Evolutionary conservation across 2,888 invertebrate genomes (phyloP).

Genomic region (Vannuccia rotundouncinata): DNA sequence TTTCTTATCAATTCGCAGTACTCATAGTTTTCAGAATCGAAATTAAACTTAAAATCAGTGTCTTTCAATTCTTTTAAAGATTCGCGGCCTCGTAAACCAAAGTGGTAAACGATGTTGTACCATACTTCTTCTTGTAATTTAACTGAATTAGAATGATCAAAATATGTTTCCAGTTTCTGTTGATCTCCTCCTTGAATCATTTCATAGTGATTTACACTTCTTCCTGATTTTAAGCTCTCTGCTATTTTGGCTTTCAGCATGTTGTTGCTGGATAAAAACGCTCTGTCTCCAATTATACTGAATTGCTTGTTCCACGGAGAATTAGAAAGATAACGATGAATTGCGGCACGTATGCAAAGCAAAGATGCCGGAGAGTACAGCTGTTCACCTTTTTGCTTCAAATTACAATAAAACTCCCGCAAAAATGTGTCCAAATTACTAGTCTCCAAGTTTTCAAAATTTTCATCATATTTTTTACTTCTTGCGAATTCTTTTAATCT

Average conservation of each 20-base stretch:
- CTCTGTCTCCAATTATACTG: conserved; percentile 3
- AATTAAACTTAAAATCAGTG: neutral
- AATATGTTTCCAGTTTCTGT: conserved; percentile 4
- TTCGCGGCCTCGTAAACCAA: conserved; percentile 13
- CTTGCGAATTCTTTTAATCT: neutral
- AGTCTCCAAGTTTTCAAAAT: conserved; percentile 7
- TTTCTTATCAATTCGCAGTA: conserved; percentile 4
- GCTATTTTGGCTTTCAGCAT: conserved; percentile 13
- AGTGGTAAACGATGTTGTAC: conserved; percentile 3
- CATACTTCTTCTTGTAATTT: conserved; percentile 17
- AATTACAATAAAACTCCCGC: conserved; percentile 14
- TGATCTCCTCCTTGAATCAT: conserved; percentile 20
- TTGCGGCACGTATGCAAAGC: conserved; percentile 2
- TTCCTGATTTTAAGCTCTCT: conserved; percentile 16
- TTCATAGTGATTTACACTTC: neutral
- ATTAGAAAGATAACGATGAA: conserved; percentile 5
- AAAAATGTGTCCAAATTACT: conserved; percentile 4
- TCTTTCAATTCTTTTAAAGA: conserved; percentile 7
- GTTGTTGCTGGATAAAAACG: neutral
- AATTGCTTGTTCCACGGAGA: neutral
- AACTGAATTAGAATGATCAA: neutral
- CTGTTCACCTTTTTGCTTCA: neutral
- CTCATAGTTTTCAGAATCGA: neutral
- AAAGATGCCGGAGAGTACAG: neutral
- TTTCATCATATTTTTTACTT: neutral